Conservation (phyloP, 2,113 vertebrate species). For the Malurus melanocephalus region DNA sequence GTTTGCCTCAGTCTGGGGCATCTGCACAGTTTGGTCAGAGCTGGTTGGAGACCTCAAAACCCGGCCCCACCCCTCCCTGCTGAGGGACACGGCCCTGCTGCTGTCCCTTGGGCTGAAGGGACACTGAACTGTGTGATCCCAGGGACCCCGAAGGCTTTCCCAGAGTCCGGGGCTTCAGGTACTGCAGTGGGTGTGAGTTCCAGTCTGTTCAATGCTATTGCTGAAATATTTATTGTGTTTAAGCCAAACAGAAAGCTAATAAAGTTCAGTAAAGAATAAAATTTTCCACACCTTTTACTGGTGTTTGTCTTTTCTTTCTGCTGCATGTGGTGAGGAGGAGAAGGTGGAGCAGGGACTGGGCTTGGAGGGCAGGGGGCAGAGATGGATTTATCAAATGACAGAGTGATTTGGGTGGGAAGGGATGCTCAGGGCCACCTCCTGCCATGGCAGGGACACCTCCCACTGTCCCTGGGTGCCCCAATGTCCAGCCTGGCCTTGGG, state of each 20-base stretch:
- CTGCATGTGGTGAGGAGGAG: not conserved
- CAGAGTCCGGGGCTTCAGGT: conserved; percentile 22
- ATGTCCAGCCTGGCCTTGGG: fast-evolving
- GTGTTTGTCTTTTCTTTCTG: not conserved
- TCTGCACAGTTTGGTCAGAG: not conserved
- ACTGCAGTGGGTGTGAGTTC: conserved; percentile 47
- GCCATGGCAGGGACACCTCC: not conserved
- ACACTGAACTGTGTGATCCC: not conserved
- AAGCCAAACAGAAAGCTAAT: conserved; percentile 34
- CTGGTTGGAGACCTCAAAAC: not conserved
- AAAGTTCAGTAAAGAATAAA: conserved; percentile 38
- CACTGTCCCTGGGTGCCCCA: fast-evolving
- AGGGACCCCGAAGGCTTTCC: not conserved
- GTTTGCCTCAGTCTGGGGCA: fast-evolving
- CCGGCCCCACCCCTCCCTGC: not conserved
- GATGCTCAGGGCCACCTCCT: not conserved
- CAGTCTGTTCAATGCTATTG: conserved; percentile 41
- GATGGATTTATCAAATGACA: not conserved
- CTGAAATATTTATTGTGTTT: conserved; percentile 72
- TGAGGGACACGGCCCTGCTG: not conserved
- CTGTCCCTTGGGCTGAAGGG: not conserved
- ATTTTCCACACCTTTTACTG: conserved; percentile 66
- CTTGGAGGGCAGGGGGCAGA: not conserved
- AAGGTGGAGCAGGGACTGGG: not conserved
- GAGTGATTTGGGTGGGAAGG: not conserved